Percentiles rank a stretch among this genome's conserved stretches.
Evolutionary conservation across 2,113 vertebrate genomes (phyloP).

Genomic region (Hyperoodon ampullatus): DNA sequence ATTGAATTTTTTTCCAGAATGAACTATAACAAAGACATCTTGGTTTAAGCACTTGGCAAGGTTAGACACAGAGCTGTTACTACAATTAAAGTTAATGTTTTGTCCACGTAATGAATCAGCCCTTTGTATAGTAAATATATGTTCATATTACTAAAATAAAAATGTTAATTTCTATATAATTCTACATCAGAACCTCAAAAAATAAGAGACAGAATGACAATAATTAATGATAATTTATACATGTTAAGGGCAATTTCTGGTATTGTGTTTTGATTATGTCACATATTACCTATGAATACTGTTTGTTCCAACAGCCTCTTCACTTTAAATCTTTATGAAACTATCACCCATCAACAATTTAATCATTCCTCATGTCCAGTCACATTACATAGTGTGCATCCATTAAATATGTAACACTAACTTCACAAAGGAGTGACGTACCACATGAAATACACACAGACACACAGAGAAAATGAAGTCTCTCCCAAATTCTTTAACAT

Average conservation of each 20-base stretch:
- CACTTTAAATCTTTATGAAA: not conserved
- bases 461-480: not conserved
- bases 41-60: conserved; percentile 19
- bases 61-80: not conserved
- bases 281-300: not conserved
- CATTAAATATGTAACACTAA: not conserved
- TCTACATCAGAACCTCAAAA: not conserved
- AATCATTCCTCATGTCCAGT: not conserved
- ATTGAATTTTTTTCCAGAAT: conserved; percentile 28
- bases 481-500: not conserved
- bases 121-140: not conserved
- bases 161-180: not conserved
- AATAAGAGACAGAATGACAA: not conserved
- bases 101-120: not conserved
- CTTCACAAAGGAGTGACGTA: not conserved
- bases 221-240: not conserved
- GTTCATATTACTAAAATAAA: conserved; percentile 6
- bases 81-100: conserved; percentile 1
- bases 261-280: not conserved
- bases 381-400: not conserved
- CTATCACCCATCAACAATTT: not conserved
- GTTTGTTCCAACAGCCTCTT: not conserved
- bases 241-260: not conserved
- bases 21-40: conserved; percentile 4
- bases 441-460: not conserved